phyloP scores from a whole-genome alignment of 2,113 vertebrate species.

The Eonycteris spelaea region DNA sequence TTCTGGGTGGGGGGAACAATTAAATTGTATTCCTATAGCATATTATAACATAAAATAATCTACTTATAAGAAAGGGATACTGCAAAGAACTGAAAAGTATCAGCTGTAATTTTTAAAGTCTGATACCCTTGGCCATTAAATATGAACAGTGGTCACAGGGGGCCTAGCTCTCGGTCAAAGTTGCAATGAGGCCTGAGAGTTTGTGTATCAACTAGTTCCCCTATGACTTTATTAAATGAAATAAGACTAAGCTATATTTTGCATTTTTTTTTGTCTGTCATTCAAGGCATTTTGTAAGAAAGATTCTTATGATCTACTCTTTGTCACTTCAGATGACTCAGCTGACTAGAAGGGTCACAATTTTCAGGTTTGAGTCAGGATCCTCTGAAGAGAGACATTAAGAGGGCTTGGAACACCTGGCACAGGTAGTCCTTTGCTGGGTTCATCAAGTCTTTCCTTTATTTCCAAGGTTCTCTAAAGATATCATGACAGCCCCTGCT shows the following conservation, averaged over 20 bases:
- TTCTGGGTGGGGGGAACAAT: not conserved
- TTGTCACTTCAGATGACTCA: not conserved
- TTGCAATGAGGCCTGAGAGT: not conserved
- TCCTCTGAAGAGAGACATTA: not conserved
- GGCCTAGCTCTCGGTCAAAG: not conserved
- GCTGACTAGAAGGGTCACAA: not conserved
- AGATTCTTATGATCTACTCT: not conserved
- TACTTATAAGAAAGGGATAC: not conserved
- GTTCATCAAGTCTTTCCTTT: not conserved
- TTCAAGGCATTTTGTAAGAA: not conserved
- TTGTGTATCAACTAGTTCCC: not conserved
- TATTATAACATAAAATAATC: not conserved
- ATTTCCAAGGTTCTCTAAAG: not conserved
- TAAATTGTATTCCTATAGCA: not conserved
- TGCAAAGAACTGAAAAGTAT: not conserved
- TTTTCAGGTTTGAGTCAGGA: not conserved
- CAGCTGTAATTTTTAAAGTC: not conserved
- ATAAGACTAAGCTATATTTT: not conserved
- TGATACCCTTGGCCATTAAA: not conserved
- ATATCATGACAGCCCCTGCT: not conserved
- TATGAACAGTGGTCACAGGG: too few species aligned
- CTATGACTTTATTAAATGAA: not conserved
- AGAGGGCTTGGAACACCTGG: not conserved
- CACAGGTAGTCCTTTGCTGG: not conserved
- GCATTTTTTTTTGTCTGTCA: not conserved